Evolutionary conservation across 2,113 vertebrate species (phyloP), one percentile per base, ranked within the genome.

Genomic region (Rostratula benghalensis): DNA sequence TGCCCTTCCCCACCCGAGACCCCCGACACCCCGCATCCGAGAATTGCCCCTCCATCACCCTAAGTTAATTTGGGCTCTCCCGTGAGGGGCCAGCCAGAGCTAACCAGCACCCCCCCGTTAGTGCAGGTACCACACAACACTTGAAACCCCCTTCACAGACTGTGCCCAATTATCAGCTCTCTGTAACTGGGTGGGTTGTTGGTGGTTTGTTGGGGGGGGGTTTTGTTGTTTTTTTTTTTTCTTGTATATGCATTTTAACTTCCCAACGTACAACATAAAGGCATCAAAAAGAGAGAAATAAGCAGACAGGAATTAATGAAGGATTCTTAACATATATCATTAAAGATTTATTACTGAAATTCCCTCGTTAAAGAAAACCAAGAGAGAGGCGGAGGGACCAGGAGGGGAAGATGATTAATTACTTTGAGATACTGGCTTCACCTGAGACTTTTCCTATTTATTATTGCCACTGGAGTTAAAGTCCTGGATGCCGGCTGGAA

Each of bases 291-390:
- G 98, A n/a, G 98, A 99, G 98, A 98, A 98, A 97, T 98, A 98
- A 98, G 98, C 98, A 98, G 98, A 98, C 98, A 98, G 92, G 90
- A 98, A 99, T 98, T 99, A 99, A 98, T 97, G 98, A 99, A 98
- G 98, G 98, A 98, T 99, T 98, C 98, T 99, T 99, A 99, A 83
- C 98, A 98, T 99, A 98, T 98, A 99, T 99, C 99, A 98, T 98
- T 99, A 98, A 99, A 99, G 99, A 99, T 99, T 99, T 99, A 99
- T 99, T 98, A 98, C 99, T 89, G 98, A 98, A 99, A 99, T 98
- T 98, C 98, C 98, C 98, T 98, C 97, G 98, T 98, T 99, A 98
- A 98, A 98, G 96, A 97, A 97, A 98, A 98, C 97, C 94, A 96
- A 97, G 95, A 94, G 89, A 93, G 94, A 92, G 90, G 91, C 53